These are phyloP conservation scores for Numenius phaeopus DNA, from an alignment of 2,797 vertebrate species.

Conservation along the genomic window DNA sequence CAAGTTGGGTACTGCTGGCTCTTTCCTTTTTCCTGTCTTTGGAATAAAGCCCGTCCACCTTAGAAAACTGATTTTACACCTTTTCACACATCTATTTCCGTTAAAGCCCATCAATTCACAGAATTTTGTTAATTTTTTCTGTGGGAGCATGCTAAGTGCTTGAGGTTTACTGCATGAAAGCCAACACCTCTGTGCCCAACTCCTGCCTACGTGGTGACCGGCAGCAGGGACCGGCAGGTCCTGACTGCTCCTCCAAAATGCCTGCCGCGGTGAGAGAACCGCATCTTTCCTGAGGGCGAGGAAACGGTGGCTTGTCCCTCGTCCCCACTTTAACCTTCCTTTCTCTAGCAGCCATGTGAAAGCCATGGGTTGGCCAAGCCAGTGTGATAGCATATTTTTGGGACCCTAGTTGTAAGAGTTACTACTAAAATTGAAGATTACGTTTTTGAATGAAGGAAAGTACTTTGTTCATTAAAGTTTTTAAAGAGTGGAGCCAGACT, in stretches of 20 bases:
- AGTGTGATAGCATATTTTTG: not conserved
- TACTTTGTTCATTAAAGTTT: not conserved
- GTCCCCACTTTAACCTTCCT: not conserved
- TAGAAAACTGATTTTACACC: not conserved
- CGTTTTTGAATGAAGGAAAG: not conserved
- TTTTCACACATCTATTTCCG: not conserved
- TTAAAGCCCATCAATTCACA: not conserved
- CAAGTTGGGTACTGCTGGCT: not conserved
- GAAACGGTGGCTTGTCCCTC: not conserved
- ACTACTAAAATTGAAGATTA: not conserved
- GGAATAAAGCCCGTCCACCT: not conserved
- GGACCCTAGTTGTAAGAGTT: not conserved
- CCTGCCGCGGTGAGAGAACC: fast-evolving
- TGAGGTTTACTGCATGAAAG: not conserved
- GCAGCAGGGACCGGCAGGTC: not conserved
- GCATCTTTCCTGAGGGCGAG: fast-evolving
- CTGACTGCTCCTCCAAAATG: fast-evolving
- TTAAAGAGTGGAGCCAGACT: not conserved
- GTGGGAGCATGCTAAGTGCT: fast-evolving
- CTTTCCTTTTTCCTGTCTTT: not conserved
- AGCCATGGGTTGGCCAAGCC: not conserved
- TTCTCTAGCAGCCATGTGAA: not conserved
- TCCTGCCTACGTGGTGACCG: fast-evolving
- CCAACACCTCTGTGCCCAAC: not conserved
- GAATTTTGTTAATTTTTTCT: not conserved